phyloP scores from a whole-genome alignment of 2,888 invertebrate species.

The Ophion obscuratus region DNA sequence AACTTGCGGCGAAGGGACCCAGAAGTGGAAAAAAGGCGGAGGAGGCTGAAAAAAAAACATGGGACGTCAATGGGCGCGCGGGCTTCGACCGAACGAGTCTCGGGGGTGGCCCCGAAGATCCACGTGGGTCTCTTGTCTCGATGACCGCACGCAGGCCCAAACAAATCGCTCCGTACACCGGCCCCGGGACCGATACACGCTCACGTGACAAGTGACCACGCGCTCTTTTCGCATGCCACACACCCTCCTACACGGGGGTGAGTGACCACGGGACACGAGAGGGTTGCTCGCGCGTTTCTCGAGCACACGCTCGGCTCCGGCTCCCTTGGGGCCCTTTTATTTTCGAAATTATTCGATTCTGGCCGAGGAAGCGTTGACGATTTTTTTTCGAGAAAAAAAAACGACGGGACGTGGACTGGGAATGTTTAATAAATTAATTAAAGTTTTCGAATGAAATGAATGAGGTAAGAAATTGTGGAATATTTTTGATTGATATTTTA shows the following conservation, averaged over 20 bases:
- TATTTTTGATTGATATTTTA: too few species aligned
- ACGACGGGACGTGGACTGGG: too few species aligned
- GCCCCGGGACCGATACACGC: not conserved
- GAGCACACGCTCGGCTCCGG: not conserved
- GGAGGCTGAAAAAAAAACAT: slow-evolving; percentile 7
- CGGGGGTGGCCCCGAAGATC: slow-evolving; percentile 67
- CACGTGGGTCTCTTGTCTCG: slow-evolving; percentile 22
- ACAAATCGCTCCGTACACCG: slow-evolving; percentile 24
- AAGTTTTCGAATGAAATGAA: not conserved
- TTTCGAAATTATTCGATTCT: not conserved
- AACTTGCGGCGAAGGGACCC: slow-evolving; percentile 9
- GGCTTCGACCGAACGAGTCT: slow-evolving; percentile 8
- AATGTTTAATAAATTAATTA: too few species aligned
- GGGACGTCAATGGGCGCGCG: slow-evolving; percentile 29
- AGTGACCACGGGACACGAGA: slow-evolving; percentile 19
- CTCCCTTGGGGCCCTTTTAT: too few species aligned
- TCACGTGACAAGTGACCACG: slow-evolving; percentile 46
- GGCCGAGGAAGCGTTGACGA: not conserved
- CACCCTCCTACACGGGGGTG: slow-evolving; percentile 15
- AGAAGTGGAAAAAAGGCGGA: not conserved
- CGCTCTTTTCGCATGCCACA: slow-evolving; percentile 43
- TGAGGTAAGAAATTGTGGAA: not conserved
- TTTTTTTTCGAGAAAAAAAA: not conserved
- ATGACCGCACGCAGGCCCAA: slow-evolving; percentile 56
- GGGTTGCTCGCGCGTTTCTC: not conserved